Evolutionary conservation across 2,113 vertebrate genomes (phyloP).

Genomic region (Crotalus horridus): DNA sequence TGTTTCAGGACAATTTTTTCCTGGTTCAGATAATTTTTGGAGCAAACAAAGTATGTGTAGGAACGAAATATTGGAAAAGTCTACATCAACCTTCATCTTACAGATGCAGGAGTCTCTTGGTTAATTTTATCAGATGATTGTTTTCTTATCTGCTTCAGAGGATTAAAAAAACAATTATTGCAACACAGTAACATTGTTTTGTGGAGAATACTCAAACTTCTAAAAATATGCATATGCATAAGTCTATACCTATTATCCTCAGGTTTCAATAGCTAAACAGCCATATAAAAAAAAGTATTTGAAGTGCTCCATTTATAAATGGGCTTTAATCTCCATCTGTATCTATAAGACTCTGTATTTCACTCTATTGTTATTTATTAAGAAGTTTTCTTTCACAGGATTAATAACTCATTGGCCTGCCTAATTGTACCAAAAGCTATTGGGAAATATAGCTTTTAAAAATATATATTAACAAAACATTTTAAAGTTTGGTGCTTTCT

Average conservation of each 20-base stretch:
- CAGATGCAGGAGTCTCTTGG: slow-evolving; percentile 1
- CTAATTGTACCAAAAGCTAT: background rate
- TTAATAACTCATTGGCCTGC: background rate
- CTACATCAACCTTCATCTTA: too few relatives aligned
- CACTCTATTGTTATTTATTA: slow-evolving; percentile 7
- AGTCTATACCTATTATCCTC: background rate
- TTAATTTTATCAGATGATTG: background rate
- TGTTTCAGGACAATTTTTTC: slow-evolving; percentile 17
- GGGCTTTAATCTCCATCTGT: background rate
- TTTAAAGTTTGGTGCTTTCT: background rate
- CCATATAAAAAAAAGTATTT: background rate
- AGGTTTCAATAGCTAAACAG: background rate
- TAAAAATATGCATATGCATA: background rate
- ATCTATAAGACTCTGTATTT: background rate
- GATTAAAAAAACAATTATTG: slow-evolving; percentile 7
- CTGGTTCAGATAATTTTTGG: background rate
- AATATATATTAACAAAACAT: background rate
- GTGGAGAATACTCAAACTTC: background rate
- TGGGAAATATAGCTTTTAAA: background rate
- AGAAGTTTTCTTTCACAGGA: background rate
- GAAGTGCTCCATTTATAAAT: background rate
- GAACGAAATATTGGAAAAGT: background rate
- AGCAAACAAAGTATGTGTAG: background rate
- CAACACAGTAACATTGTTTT: background rate
- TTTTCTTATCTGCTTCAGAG: slow-evolving; percentile 10